Evolutionary conservation across 2,888 invertebrate genomes (phyloP).

Genomic region (Euproctis similis): DNA sequence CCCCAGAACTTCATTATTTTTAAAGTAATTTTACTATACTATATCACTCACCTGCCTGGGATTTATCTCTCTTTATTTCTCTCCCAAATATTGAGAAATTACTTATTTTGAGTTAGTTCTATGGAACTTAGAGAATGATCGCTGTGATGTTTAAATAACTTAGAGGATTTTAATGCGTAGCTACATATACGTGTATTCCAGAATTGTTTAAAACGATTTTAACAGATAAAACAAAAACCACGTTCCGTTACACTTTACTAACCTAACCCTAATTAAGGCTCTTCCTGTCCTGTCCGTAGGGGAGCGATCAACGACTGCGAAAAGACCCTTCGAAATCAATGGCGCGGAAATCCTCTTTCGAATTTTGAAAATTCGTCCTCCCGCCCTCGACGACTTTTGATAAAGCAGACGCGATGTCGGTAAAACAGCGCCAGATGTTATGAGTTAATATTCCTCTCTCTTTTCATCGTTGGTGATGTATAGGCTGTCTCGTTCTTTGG

Average conservation of each 20-base stretch:
- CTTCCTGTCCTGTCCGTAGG: slow-evolving; percentile 38
- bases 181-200: too few species aligned
- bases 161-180: too few species aligned
- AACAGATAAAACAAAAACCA: too few species aligned
- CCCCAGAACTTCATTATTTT: too few species aligned
- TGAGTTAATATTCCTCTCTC: slow-evolving; percentile 45
- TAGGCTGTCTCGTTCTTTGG: slow-evolving; percentile 48
- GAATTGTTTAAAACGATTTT: too few species aligned
- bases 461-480: slow-evolving; percentile 42
- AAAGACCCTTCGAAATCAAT: slow-evolving; percentile 38
- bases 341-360: slow-evolving; percentile 60
- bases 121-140: too few species aligned
- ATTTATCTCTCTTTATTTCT: too few species aligned
- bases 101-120: too few species aligned
- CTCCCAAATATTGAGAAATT: too few species aligned
- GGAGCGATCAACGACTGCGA: slow-evolving; percentile 20
- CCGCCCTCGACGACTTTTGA: slow-evolving; percentile 28
- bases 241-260: slow-evolving; percentile 19
- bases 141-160: too few species aligned
- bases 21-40: too few species aligned
- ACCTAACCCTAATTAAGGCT: slow-evolving; percentile 25
- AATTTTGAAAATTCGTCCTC: slow-evolving; percentile 36
- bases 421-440: slow-evolving; percentile 54
- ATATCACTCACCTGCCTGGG: too few species aligned
- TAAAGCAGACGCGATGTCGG: slow-evolving; percentile 38